phyloP scores from a whole-genome alignment of 35 echinoderm and acorn worm genomes.

The Amphiura filiformis region DNA sequence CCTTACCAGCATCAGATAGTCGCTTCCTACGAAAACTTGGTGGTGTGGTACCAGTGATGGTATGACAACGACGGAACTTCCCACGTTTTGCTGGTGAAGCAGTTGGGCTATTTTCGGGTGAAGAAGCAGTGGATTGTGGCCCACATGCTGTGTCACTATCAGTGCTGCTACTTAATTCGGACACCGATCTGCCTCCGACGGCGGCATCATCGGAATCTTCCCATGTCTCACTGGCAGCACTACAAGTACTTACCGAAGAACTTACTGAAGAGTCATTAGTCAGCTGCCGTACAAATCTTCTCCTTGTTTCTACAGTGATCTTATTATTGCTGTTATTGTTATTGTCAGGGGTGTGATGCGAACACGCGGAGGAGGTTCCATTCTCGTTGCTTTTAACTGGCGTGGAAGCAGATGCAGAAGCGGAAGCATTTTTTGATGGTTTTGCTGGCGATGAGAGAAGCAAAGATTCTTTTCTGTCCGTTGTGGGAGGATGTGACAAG shows the following conservation, averaged over 20 bases:
- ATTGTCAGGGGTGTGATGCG: not conserved
- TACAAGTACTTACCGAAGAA: not conserved
- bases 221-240: not conserved
- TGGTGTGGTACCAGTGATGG: not conserved
- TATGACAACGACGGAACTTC: not conserved
- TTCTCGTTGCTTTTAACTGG: not conserved
- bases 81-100: not conserved
- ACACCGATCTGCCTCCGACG: not conserved
- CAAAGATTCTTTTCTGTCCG: constrained; percentile 34
- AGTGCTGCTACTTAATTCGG: not conserved
- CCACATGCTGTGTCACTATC: not conserved
- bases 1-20: not conserved
- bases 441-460: not conserved
- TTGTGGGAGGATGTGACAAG: constrained; percentile 10
- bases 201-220: not conserved
- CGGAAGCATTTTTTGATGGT: not conserved
- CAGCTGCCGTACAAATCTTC: not conserved
- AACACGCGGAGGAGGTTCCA: not conserved
- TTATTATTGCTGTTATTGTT: not conserved
- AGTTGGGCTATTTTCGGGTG: not conserved
- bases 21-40: not conserved
- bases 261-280: constrained; percentile 1
- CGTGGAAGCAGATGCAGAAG: not conserved
- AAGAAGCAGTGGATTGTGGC: not conserved
- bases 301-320: not conserved